Conservation (phyloP, 2,797 vertebrate species). For the Ptychobarbus kaznakovi region DNA sequence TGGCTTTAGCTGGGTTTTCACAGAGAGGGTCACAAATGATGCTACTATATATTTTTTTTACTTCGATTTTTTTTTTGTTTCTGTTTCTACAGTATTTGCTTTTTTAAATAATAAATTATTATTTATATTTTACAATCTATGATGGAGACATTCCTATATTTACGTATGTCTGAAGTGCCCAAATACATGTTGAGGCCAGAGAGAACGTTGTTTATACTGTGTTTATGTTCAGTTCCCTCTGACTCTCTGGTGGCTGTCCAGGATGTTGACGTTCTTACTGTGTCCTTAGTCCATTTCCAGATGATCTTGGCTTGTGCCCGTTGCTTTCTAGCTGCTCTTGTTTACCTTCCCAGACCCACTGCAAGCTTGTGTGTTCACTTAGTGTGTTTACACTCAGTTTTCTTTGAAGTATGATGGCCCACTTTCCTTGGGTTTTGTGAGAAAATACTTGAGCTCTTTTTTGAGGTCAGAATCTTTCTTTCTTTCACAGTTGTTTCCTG, state of each 20-base stretch:
- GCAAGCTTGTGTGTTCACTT: slow-evolving; percentile 54
- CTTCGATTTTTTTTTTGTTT: neutral
- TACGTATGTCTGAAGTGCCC: neutral
- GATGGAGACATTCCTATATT: neutral
- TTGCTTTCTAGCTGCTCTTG: slow-evolving; percentile 58
- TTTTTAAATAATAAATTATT: neutral
- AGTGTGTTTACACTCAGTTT: slow-evolving; percentile 29
- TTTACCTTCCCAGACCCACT: slow-evolving; percentile 21
- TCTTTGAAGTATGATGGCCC: neutral
- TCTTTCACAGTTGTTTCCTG: slow-evolving; percentile 88
- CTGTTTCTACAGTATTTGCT: neutral
- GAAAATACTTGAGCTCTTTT: neutral
- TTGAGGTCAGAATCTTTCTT: slow-evolving; percentile 9
- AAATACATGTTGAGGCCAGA: neutral
- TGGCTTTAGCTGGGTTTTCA: too few species aligned
- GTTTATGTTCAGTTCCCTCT: neutral
- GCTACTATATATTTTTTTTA: neutral
- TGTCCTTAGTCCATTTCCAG: slow-evolving; percentile 56
- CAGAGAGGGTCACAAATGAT: too few species aligned
- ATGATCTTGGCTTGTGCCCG: slow-evolving; percentile 63
- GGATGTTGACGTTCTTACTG: slow-evolving; percentile 3
- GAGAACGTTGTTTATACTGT: neutral
- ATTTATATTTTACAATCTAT: neutral
- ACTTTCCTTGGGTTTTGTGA: slow-evolving; percentile 20
- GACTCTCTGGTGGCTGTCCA: slow-evolving; percentile 1